A percentile compares a stretch with the other conserved stretches of the same genome.
Evolutionary conservation across 2,113 vertebrate genomes (phyloP).

Genomic region (Hiodon alosoides): DNA sequence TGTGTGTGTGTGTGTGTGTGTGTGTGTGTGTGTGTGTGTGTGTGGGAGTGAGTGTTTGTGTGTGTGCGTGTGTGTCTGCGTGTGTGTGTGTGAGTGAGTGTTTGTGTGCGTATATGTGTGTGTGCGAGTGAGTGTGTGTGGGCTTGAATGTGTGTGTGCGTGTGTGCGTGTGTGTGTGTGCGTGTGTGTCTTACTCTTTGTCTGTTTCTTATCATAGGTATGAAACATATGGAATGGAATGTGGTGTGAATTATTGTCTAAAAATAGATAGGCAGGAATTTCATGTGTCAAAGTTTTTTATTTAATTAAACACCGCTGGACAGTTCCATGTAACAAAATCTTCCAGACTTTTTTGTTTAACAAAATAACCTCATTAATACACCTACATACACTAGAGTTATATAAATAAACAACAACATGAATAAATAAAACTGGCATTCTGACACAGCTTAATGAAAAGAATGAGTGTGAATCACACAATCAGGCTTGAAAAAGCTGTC

Average conservation of each 20-base stretch:
- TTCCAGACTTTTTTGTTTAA: too few species aligned
- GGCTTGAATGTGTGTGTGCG: too few species aligned
- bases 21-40: not conserved
- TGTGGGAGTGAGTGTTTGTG: too few species aligned
- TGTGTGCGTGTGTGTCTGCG: too few species aligned
- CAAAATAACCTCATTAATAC: too few species aligned
- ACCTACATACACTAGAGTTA: not conserved
- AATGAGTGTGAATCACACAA: too few species aligned
- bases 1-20: not conserved
- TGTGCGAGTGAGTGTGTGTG: too few species aligned
- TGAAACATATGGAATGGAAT: not conserved
- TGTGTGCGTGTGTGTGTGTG: too few species aligned
- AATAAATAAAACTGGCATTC: not conserved
- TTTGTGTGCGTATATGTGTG: too few species aligned
- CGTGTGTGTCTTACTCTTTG: not conserved
- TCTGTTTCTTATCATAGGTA: conserved; percentile 9
- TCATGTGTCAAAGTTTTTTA: not conserved
- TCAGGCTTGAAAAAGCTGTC: not conserved
- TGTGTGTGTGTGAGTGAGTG: too few species aligned
- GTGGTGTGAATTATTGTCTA: not conserved
- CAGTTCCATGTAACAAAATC: not conserved
- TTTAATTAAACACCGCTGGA: not conserved
- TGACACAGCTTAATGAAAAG: too few species aligned
- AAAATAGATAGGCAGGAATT: not conserved
- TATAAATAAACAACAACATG: too few species aligned